Percentiles rank a stretch among this genome's conserved stretches.
phyloP scores from a whole-genome alignment of 2,888 invertebrate genomes.

The Andrena fulva region DNA sequence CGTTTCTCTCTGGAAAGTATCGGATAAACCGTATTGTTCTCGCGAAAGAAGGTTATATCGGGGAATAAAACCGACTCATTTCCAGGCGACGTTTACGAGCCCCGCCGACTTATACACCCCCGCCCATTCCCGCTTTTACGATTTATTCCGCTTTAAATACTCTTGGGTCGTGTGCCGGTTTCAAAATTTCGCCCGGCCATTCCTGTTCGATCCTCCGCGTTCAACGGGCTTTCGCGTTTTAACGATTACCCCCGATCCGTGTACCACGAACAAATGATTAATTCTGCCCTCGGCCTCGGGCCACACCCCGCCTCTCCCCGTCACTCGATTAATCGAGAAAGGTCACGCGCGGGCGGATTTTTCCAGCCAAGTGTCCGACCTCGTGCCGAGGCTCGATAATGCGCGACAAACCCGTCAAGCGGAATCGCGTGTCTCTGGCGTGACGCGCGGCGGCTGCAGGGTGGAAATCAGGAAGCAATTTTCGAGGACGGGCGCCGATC shows the following conservation, averaged over 20 bases:
- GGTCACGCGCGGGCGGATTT: constrained; percentile 16
- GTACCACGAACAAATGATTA: constrained; percentile 16
- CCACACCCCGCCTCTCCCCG: background rate
- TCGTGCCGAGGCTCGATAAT: background rate
- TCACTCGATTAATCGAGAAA: constrained; percentile 30
- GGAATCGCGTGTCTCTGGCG: constrained; percentile 7
- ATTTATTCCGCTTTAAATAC: constrained; percentile 58
- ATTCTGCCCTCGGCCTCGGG: background rate
- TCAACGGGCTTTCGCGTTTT: constrained; percentile 23
- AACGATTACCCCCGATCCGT: constrained; percentile 40
- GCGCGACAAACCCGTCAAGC: constrained; percentile 7
- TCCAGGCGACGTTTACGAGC: constrained; percentile 58
- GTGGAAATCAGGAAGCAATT: constrained; percentile 24
- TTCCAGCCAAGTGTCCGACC: background rate
- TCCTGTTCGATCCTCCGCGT: constrained; percentile 35
- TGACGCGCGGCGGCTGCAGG: background rate
- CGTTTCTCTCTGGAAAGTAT: constrained; percentile 55
- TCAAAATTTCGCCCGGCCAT: constrained; percentile 43
- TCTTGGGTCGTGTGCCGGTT: constrained; percentile 38
- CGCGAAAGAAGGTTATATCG: constrained; percentile 55
- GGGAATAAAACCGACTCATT: constrained; percentile 55
- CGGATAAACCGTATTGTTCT: constrained; percentile 61
- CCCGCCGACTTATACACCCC: constrained; percentile 31
- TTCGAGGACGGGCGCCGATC: constrained; percentile 4
- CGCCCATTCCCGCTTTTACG: constrained; percentile 43